These are phyloP conservation scores for Hemithea aestivaria DNA, from an alignment of 2,888 invertebrate species.

Conservation along the genomic window DNA sequence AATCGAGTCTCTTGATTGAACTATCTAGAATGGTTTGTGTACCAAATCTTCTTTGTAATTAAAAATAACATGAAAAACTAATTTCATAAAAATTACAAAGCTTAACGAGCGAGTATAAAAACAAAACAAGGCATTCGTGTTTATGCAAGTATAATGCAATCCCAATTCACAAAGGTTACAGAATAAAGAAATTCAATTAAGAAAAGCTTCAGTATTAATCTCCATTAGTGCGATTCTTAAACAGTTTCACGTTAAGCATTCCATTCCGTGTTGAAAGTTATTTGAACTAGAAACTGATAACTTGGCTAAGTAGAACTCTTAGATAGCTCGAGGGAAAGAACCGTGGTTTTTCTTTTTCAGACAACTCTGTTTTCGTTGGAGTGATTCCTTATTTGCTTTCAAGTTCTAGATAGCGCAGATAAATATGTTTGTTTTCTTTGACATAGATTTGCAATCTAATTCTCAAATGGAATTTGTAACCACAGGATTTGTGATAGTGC, in stretches of 20 bases:
- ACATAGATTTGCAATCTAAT: background rate
- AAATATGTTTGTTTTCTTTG: conserved; percentile 3
- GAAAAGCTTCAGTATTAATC: background rate
- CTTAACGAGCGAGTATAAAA: no score
- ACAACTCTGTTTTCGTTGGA: conserved; percentile 23
- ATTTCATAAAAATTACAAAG: no score
- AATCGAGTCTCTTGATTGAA: no score
- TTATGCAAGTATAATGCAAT: background rate
- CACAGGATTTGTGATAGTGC: background rate
- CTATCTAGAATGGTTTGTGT: no score
- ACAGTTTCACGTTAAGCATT: conserved; percentile 1
- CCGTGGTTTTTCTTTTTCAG: conserved; percentile 22
- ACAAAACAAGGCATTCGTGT: background rate
- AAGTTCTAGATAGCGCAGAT: conserved; percentile 3
- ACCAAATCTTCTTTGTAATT: no score
- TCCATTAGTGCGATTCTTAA: background rate
- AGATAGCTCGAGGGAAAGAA: conserved; percentile 25
- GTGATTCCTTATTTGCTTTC: conserved; percentile 13
- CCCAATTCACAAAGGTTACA: no score
- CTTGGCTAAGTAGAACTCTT: conserved; percentile 26
- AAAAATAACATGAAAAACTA: no score
- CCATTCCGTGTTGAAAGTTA: background rate
- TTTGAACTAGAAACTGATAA: conserved; percentile 12
- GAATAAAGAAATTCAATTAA: background rate
- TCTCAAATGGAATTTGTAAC: background rate